phyloP scores from a whole-genome alignment of 2,113 vertebrate species.

The Platichthys stellatus region DNA sequence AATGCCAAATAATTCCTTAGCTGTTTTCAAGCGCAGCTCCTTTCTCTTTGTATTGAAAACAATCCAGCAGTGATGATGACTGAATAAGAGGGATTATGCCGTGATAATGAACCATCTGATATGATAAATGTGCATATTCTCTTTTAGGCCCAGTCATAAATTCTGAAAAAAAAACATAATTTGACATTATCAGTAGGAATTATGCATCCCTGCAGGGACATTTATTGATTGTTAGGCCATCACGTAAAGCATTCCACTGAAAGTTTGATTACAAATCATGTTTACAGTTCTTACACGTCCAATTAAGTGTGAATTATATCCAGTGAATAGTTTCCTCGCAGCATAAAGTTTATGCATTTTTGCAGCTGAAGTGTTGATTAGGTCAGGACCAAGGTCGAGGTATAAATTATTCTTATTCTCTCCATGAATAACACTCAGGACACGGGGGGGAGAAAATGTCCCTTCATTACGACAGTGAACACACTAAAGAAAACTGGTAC shows the following conservation, averaged over 20 bases:
- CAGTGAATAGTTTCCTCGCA: slow-evolving; percentile 2
- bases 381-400: neutral
- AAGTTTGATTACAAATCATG: slow-evolving; percentile 25
- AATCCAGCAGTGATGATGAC: slow-evolving; percentile 21
- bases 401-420: neutral
- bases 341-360: neutral
- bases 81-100: slow-evolving; percentile 35
- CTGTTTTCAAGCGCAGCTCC: neutral
- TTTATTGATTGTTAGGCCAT: slow-evolving; percentile 18
- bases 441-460: neutral
- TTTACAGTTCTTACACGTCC: neutral
- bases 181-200: slow-evolving; percentile 16
- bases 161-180: neutral
- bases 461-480: neutral
- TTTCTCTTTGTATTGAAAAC: slow-evolving; percentile 22
- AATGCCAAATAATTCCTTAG: slow-evolving; percentile 26
- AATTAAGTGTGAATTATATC: neutral
- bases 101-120: slow-evolving; percentile 24
- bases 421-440: too few relatives aligned
- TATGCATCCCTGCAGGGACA: neutral
- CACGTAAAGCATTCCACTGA: neutral
- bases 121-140: slow-evolving; percentile 23
- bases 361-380: neutral
- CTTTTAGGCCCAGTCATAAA: neutral
- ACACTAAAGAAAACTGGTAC: neutral